Base-by-base conservation (phyloP, 2,888 invertebrate species). In the Plemyria rubiginata region DNA sequence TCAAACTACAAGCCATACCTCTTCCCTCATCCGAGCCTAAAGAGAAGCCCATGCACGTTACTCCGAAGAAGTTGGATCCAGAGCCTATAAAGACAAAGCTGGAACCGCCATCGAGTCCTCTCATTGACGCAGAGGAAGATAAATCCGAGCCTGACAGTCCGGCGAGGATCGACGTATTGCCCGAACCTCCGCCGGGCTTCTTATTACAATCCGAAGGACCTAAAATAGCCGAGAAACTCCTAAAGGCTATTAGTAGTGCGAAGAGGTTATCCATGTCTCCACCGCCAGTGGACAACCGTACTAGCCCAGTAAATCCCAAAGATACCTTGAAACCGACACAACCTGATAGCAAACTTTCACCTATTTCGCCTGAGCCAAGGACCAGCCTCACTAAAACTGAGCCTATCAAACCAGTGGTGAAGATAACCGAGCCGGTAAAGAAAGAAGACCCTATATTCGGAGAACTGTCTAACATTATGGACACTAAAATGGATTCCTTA, bases 201-300 rank as follows among this genome's bases (percentile, higher is more conserved):
- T 79, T 91, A 1, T 73, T 93, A 11, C 92, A 93, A 67, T 88
- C 93, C 4, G 92, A 93, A 70, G 93, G 92, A 1, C 93, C 94
- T 0, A 94, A 95, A 66, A 95, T 95, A 71, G 94, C 94, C 0
- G 95, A 95, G 70, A 94, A 94, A 75, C 90, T 95, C 4, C 85
- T 95, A 0, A 94, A 94, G 77, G 94, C 94, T 6, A 93, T 87
- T 82, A 94, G 88, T 83, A 94, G 88, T 81, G 94, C 90, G 70
- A 94, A 89, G 80, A 89, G 85, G 72, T 84, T 88, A 65, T 94
- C 86, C 56, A 92, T 84, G 93, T 94, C 87, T 32, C 92, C 87
- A 52, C 92, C 85, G 9, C 89, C 86, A 0, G 70, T 79, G n/a
- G 86, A 85, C 67, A 84, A 84, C 38, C 80, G 80, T 16, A 79